A percentile compares a stretch with the other conserved stretches of the same genome.
phyloP scores from a whole-genome alignment of 2,797 vertebrate genomes.

The Manis crassicaudata region DNA sequence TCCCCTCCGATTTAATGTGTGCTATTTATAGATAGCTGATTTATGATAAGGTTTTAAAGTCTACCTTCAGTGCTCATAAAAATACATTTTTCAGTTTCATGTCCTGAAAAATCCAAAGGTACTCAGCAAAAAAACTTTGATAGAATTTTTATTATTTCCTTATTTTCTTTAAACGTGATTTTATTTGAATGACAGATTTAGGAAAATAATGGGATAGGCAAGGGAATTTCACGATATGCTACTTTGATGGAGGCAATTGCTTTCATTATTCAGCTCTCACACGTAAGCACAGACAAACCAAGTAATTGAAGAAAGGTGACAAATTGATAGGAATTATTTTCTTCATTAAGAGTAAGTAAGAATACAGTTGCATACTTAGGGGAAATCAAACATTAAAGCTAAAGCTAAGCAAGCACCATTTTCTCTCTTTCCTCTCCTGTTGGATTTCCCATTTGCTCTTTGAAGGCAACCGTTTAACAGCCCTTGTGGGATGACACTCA shows the following conservation, averaged over 20 bases:
- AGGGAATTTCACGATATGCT: not conserved
- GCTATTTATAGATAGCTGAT: conserved; percentile 12
- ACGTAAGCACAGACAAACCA: not conserved
- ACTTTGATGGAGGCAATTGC: not conserved
- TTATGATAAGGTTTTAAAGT: conserved; percentile 21
- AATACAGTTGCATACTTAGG: not conserved
- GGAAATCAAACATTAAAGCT: not conserved
- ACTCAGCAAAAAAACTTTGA: not conserved
- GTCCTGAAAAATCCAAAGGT: not conserved
- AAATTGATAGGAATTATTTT: not conserved
- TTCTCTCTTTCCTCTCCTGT: not conserved
- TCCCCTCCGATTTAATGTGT: conserved; percentile 37
- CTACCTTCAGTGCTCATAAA: conserved; percentile 10
- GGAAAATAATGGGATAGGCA: not conserved
- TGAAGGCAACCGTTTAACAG: not conserved
- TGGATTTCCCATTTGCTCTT: not conserved
- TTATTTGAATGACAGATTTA: conserved; percentile 33
- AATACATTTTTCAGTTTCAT: conserved; percentile 49
- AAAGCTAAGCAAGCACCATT: not conserved
- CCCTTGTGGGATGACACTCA: not conserved
- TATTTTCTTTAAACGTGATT: conserved; percentile 31
- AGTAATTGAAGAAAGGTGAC: not conserved
- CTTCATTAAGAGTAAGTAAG: conserved; percentile 29
- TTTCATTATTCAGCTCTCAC: not conserved
- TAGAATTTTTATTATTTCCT: not conserved